Evolutionary conservation across 2,113 vertebrate genomes (phyloP), one percentile per base, ranked within the genome.

Genomic region (Ammodytes marinus): DNA sequence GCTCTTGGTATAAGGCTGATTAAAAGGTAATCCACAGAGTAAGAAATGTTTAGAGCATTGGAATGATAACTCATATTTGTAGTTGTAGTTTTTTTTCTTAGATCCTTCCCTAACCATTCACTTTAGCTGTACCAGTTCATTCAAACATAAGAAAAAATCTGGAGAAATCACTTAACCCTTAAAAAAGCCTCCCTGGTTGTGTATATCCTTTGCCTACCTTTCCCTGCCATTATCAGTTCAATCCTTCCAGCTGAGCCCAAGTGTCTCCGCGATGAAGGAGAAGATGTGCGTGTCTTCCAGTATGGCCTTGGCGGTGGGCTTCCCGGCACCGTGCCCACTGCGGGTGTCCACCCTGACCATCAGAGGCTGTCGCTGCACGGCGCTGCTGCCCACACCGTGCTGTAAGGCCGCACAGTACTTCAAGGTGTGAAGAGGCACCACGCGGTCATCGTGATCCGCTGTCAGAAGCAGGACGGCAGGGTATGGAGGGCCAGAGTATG

Each of bases 351-450:
- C 92, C n/a, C 94, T 73, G 49, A 96, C 85, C 86, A 96, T 69
- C 52, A 96, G 83, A 0, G 94, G 95, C 75, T 92, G 92, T 0
- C n/a, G 79, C 88, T 95, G 95, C 47, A 1, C 49, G 0, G 88
- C 46, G 55, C 89, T 84, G 70, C 63, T 60, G 37, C 94, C 94
- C 50, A 95, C 88, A 0, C 78, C 83, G 12, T 82, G 54, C 92
- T 96, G 95, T 88, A 96, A 70, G 3, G 93, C 46, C 0, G 95
- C 95, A 1, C 86, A 87, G 60, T 91, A 95, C 86, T 96, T 96
- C n/a, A 95, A 90, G 0, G 95, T 95, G 93, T 96, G 95, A 53
- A 95, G 90, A 6, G 95, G 95, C 0, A 95, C 95, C 76, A 96
- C 95, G 0, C 95, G 95, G 72, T 96, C 95, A 3, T 96, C 95